Conservation (phyloP, 2,797 vertebrate species). For the Sebastes kiyomatsui region DNA sequence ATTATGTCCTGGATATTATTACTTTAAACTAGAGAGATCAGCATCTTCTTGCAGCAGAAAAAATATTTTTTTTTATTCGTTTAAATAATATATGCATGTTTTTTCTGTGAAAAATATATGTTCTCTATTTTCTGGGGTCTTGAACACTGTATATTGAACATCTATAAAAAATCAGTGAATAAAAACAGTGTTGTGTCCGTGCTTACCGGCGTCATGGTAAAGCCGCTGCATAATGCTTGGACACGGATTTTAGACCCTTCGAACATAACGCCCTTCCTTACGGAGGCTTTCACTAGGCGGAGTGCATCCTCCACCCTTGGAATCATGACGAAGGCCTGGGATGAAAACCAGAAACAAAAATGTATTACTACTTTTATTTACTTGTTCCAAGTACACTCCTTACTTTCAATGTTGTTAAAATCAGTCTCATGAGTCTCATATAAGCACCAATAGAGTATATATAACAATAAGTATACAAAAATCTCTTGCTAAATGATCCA, state of each 20-base stretch:
- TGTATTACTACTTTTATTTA: neutral
- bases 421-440: neutral
- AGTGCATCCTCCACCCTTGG: accelerated
- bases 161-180: neutral
- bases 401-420: neutral
- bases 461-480: neutral
- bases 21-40: neutral
- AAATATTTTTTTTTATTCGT: neutral
- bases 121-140: neutral
- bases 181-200: neutral
- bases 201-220: conserved; percentile 5
- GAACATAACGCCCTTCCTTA: accelerated
- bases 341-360: neutral
- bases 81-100: neutral
- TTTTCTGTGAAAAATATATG: neutral
- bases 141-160: neutral
- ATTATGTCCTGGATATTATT: neutral
- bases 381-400: neutral
- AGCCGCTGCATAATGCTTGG: accelerated
- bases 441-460: neutral
- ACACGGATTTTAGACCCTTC: neutral
- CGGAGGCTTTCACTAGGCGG: accelerated
- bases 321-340: conserved; percentile 45
- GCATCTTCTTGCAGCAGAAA: too few relatives aligned
- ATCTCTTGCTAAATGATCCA: too few relatives aligned